A percentile compares a stretch with the other conserved stretches of the same genome.
Conservation (phyloP, 2,888 invertebrate genomes). For the Xanthia togata region DNA sequence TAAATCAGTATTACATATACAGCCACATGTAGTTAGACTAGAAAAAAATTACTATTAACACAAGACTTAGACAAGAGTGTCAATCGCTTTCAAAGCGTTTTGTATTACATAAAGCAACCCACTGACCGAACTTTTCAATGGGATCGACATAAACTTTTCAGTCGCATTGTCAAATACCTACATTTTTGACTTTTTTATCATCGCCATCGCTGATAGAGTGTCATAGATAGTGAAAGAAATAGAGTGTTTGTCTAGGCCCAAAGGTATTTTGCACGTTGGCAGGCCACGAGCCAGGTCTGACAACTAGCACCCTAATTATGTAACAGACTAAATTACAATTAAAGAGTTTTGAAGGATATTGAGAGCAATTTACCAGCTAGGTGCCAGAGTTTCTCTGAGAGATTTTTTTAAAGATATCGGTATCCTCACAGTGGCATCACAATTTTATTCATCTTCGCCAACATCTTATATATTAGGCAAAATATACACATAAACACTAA, state of each 20-base stretch:
- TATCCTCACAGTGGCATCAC: too few relatives aligned
- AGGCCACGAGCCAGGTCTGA: background rate
- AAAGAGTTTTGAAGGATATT: too few relatives aligned
- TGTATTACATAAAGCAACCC: background rate
- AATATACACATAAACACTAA: too few relatives aligned
- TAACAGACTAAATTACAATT: too few relatives aligned
- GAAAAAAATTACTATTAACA: background rate
- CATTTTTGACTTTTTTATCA: background rate
- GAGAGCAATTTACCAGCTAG: too few relatives aligned
- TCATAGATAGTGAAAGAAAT: too few relatives aligned
- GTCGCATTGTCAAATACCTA: background rate
- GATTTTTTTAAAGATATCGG: too few relatives aligned
- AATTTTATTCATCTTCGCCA: too few relatives aligned
- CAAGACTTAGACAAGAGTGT: background rate
- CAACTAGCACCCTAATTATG: background rate
- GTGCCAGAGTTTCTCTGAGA: too few relatives aligned
- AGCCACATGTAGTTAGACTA: too few relatives aligned
- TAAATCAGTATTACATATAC: too few relatives aligned
- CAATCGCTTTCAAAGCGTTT: background rate
- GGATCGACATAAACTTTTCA: background rate
- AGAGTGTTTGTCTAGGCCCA: background rate
- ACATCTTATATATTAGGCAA: too few relatives aligned
- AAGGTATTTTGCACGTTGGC: background rate
- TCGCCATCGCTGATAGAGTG: background rate
- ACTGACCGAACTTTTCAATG: background rate